Conservation (phyloP, 2,888 invertebrate species). For the Chalcis sispes region DNA sequence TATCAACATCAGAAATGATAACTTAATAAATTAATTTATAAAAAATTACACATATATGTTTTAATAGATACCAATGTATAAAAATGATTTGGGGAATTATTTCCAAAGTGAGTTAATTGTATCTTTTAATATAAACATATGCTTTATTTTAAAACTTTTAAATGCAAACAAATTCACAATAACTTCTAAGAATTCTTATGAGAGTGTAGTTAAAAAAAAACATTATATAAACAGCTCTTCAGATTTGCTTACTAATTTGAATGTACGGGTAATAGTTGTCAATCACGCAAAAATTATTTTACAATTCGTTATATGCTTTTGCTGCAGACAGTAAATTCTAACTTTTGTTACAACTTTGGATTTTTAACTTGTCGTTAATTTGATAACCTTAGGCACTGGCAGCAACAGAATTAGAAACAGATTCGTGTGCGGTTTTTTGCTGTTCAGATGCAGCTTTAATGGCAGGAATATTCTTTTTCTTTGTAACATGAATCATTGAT, state of each 20-base stretch:
- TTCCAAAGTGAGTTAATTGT: slow-evolving; percentile 8
- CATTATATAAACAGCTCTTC: background rate
- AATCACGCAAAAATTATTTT: slow-evolving; percentile 38
- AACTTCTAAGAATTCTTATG: slow-evolving; percentile 43
- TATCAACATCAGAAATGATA: background rate
- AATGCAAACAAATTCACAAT: slow-evolving; percentile 45
- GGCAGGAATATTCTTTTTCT: slow-evolving; percentile 57
- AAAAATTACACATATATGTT: too few relatives aligned
- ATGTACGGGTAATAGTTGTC: slow-evolving; percentile 22
- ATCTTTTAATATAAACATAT: slow-evolving; percentile 11
- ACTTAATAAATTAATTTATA: too few relatives aligned
- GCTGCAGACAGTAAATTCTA: slow-evolving; percentile 16
- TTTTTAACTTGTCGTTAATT: background rate
- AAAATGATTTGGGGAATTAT: slow-evolving; percentile 15
- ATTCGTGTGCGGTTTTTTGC: slow-evolving; percentile 52
- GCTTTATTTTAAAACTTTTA: slow-evolving; percentile 18
- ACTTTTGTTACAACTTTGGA: slow-evolving; percentile 30
- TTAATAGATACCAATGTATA: too few relatives aligned
- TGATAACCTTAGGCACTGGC: slow-evolving; percentile 30
- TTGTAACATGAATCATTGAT: background rate
- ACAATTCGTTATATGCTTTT: slow-evolving; percentile 36
- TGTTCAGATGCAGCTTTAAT: slow-evolving; percentile 59
- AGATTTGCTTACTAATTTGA: slow-evolving; percentile 29
- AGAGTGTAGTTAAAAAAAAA: slow-evolving; percentile 29
- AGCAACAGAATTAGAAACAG: slow-evolving; percentile 17